phyloP scores from a whole-genome alignment of 2,888 invertebrate species.

The Tiliacea aurago region DNA sequence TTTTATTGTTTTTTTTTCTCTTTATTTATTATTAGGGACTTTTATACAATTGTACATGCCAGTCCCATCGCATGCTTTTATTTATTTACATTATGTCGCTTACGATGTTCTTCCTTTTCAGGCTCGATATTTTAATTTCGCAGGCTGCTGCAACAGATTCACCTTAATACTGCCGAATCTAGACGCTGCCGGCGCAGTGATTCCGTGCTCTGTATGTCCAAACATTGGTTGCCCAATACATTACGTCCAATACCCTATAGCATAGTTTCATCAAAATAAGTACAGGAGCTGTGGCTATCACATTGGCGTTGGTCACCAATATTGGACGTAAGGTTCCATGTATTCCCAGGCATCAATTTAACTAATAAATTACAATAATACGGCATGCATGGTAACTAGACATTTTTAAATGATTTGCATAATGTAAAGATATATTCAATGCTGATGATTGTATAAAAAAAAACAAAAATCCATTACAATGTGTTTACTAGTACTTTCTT shows the following conservation, averaged over 20 bases:
- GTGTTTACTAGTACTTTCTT: too few relatives aligned
- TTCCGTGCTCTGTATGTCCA: background rate
- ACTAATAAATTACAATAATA: constrained; percentile 63
- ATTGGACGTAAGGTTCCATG: constrained; percentile 5
- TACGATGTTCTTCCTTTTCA: too few relatives aligned
- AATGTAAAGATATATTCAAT: background rate
- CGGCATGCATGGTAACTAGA: constrained; percentile 39
- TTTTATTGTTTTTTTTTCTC: too few relatives aligned
- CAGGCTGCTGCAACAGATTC: too few relatives aligned
- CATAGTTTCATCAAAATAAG: constrained; percentile 17
- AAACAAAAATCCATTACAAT: background rate
- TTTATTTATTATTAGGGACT: too few relatives aligned
- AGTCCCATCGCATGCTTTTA: too few relatives aligned
- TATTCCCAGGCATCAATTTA: constrained; percentile 41
- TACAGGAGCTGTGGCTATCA: constrained; percentile 3
- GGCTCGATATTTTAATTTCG: too few relatives aligned
- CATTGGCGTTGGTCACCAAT: constrained; percentile 24
- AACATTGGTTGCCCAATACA: constrained; percentile 20
- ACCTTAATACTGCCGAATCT: too few relatives aligned
- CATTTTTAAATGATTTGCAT: constrained; percentile 5
- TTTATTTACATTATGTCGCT: too few relatives aligned
- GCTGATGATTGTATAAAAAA: background rate
- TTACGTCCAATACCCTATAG: constrained; percentile 1
- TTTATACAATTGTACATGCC: too few relatives aligned
- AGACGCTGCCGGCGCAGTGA: background rate